A percentile compares a stretch with the other conserved stretches of the same genome.
These are phyloP conservation scores for Psophia crepitans DNA, from an alignment of 2,113 vertebrate genomes.

Conservation along the genomic window DNA sequence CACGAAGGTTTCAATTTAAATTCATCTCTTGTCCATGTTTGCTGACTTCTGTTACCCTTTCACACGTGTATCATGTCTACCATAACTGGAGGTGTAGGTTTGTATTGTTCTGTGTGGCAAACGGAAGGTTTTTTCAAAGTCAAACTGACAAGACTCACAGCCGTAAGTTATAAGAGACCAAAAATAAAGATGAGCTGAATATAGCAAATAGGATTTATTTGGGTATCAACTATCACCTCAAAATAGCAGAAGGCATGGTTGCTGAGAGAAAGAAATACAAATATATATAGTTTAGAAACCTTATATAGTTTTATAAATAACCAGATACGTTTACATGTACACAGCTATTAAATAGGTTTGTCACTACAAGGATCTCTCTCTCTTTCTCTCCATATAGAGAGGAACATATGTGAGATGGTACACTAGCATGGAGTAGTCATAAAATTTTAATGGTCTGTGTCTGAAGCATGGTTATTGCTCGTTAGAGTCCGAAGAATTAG, in stretches of 20 bases:
- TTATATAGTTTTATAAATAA: constrained; percentile 61
- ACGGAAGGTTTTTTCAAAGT: background rate
- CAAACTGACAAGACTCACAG: background rate
- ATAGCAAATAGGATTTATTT: constrained; percentile 42
- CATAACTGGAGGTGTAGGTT: background rate
- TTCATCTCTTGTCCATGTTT: background rate
- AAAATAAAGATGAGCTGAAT: constrained; percentile 55
- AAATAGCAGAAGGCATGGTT: constrained; percentile 55
- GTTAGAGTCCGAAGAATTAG: background rate
- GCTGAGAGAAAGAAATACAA: constrained; percentile 58
- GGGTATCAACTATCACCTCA: constrained; percentile 48
- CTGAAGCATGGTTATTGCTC: background rate
- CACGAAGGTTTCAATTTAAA: background rate
- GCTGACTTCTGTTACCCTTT: background rate
- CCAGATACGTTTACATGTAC: constrained; percentile 11
- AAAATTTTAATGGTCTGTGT: background rate
- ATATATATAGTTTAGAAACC: constrained; percentile 60
- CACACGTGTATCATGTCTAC: background rate
- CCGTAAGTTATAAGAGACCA: background rate
- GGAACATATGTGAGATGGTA: background rate
- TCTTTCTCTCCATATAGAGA: background rate
- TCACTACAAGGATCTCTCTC: background rate
- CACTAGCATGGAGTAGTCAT: background rate
- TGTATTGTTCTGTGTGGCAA: background rate
- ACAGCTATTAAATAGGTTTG: background rate